These are phyloP conservation scores for Hippopotamyrus pictus DNA, from an alignment of 2,797 vertebrate species.

Conservation along the genomic window DNA sequence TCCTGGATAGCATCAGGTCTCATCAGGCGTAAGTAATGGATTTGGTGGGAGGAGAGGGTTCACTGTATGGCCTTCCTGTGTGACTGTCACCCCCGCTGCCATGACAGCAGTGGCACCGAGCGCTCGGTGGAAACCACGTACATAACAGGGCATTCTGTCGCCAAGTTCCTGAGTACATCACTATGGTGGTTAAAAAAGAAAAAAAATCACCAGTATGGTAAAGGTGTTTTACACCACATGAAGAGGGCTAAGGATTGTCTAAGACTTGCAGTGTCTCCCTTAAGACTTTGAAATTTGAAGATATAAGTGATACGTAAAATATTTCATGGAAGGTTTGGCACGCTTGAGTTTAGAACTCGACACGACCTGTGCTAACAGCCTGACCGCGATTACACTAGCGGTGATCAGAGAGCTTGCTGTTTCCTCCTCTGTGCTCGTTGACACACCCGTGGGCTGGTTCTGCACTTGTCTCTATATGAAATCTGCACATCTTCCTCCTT, in stretches of 20 bases:
- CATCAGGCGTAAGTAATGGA: conserved; percentile 49
- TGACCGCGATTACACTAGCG: conserved; percentile 22
- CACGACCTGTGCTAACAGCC: conserved; percentile 51
- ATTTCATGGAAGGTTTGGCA: conserved; percentile 88
- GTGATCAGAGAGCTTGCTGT: conserved; percentile 36
- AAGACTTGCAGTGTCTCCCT: conserved; percentile 79
- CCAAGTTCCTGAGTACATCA: conserved; percentile 89
- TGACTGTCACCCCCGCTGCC: conserved; percentile 57
- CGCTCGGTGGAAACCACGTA: conserved; percentile 66
- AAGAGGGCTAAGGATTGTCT: conserved; percentile 91
- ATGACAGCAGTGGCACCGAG: conserved; percentile 59
- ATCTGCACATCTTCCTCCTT: conserved; percentile 64
- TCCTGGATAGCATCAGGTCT: not conserved
- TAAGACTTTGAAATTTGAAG: conserved; percentile 81
- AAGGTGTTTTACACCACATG: conserved; percentile 58
- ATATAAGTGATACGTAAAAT: conserved; percentile 66
- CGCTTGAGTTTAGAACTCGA: conserved; percentile 72
- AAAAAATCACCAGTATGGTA: conserved; percentile 49
- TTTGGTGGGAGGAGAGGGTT: conserved; percentile 52
- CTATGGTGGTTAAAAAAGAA: conserved; percentile 66
- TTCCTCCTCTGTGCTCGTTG: conserved; percentile 54
- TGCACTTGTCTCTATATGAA: conserved; percentile 63
- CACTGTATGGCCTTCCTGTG: conserved; percentile 69
- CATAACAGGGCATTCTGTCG: conserved; percentile 69
- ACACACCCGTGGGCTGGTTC: conserved; percentile 62